Percentiles rank a stretch among this genome's conserved stretches.
Evolutionary conservation across 35 echinoderm and acorn worm species (phyloP).

Genomic region (Patiria miniata): DNA sequence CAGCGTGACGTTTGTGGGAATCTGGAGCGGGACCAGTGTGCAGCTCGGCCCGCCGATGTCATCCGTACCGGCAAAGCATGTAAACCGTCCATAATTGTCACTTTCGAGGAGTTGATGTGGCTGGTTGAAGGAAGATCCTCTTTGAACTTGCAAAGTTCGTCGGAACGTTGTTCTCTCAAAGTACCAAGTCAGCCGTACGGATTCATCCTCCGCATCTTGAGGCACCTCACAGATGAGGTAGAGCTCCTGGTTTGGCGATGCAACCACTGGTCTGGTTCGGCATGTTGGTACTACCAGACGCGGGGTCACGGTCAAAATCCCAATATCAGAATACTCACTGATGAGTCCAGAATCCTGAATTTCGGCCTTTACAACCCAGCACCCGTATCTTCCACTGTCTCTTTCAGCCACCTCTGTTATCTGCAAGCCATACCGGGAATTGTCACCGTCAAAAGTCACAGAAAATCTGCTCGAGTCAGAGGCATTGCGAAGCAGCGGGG

Average conservation of each 20-base stretch:
- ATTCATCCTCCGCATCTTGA: neutral
- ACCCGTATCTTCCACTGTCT: constrained; percentile 7
- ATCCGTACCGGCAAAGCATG: neutral
- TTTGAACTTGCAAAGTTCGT: neutral
- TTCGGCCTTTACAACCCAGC: neutral
- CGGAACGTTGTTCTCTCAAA: neutral
- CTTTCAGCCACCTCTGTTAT: neutral
- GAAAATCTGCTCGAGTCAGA: too few species aligned
- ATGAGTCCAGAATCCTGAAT: too few species aligned
- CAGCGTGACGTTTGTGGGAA: neutral
- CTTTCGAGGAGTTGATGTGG: neutral
- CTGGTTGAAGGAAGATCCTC: neutral
- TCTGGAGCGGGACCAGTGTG: neutral
- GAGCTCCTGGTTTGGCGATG: neutral
- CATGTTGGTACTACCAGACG: neutral
- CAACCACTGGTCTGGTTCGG: neutral
- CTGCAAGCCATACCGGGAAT: neutral
- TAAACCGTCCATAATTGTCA: neutral
- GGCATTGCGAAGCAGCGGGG: neutral
- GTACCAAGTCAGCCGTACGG: neutral
- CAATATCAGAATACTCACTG: neutral
- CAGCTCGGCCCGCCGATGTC: neutral
- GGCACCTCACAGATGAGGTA: neutral
- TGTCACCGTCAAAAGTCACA: too few species aligned
- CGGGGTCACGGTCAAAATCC: neutral